A percentile compares a stretch with the other conserved stretches of the same genome.
Evolutionary conservation across 2,888 invertebrate genomes (phyloP).

Genomic region (Drosophila peninsularis): DNA sequence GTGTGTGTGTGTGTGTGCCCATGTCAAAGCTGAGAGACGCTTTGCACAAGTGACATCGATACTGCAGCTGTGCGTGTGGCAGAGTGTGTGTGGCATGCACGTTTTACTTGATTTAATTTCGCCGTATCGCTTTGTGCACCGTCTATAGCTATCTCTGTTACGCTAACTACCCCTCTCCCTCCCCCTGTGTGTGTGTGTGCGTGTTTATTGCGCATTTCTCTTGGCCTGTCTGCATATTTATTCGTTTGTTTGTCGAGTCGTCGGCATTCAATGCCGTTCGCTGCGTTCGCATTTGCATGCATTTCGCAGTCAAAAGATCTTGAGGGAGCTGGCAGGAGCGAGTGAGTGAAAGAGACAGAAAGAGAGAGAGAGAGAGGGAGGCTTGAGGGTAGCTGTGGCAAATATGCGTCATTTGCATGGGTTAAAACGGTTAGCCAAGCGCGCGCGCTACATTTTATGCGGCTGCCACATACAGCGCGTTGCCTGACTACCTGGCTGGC

Average conservation of each 20-base stretch:
- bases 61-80: conserved; percentile 37
- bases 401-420: conserved; percentile 82
- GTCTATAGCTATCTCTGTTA: conserved; percentile 9
- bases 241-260: conserved; percentile 70
- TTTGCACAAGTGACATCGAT: conserved; percentile 69
- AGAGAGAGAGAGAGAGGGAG: background rate
- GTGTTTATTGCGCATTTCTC: conserved; percentile 76
- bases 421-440: conserved; percentile 70
- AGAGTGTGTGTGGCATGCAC: conserved; percentile 60
- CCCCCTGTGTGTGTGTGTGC: conserved; percentile 43
- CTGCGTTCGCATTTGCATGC: conserved; percentile 76
- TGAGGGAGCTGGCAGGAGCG: background rate
- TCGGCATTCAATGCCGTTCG: conserved; percentile 65
- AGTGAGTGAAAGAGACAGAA: background rate
- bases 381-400: conserved; percentile 32
- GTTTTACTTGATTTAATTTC: conserved; percentile 80
- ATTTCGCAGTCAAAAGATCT: conserved; percentile 76
- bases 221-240: conserved; percentile 71
- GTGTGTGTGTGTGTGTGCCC: conserved; percentile 25
- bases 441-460: conserved; percentile 54
- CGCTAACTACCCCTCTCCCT: conserved; percentile 1
- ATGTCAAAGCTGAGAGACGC: conserved; percentile 67
- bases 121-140: conserved; percentile 54
- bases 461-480: conserved; percentile 31
- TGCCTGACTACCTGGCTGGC: conserved; percentile 19